These are phyloP conservation scores for Hyperopisus bebe DNA, from an alignment of 2,113 vertebrate species.

Conservation along the genomic window DNA sequence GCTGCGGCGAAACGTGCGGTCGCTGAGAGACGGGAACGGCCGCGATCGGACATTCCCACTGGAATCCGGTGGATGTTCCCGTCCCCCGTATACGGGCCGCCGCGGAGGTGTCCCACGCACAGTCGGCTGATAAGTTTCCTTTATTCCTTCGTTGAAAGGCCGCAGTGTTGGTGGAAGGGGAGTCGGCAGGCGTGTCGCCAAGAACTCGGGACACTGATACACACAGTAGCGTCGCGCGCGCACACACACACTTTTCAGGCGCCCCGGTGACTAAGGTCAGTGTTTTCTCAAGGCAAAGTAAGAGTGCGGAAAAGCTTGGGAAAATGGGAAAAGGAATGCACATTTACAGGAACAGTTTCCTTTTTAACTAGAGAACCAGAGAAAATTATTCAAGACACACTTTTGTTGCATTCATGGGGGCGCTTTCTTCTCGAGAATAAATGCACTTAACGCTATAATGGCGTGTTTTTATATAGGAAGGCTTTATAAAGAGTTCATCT, in stretches of 20 bases:
- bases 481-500: not conserved
- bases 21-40: not conserved
- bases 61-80: slow-evolving; percentile 16
- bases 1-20: not conserved
- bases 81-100: slow-evolving; percentile 12
- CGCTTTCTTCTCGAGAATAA: not conserved
- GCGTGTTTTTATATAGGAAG: not conserved
- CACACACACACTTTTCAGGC: slow-evolving; percentile 21
- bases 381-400: slow-evolving; percentile 1
- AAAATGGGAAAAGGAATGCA: slow-evolving; percentile 28
- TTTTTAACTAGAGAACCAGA: not conserved
- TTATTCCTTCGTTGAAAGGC: slow-evolving; percentile 44
- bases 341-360: not conserved
- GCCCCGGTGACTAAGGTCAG: slow-evolving; percentile 57
- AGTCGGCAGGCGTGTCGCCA: slow-evolving; percentile 48
- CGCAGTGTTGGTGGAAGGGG: slow-evolving; percentile 49
- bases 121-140: slow-evolving; percentile 26
- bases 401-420: not conserved
- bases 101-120: slow-evolving; percentile 29
- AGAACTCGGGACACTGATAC: slow-evolving; percentile 29
- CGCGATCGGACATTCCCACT: not conserved
- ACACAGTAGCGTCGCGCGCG: slow-evolving; percentile 13
- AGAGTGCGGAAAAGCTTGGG: slow-evolving; percentile 55
- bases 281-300: slow-evolving; percentile 63
- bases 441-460: not conserved